Evolutionary conservation across 2,797 vertebrate species (phyloP), one percentile per base, ranked within the genome.

Genomic region (Poecilia gillii): DNA sequence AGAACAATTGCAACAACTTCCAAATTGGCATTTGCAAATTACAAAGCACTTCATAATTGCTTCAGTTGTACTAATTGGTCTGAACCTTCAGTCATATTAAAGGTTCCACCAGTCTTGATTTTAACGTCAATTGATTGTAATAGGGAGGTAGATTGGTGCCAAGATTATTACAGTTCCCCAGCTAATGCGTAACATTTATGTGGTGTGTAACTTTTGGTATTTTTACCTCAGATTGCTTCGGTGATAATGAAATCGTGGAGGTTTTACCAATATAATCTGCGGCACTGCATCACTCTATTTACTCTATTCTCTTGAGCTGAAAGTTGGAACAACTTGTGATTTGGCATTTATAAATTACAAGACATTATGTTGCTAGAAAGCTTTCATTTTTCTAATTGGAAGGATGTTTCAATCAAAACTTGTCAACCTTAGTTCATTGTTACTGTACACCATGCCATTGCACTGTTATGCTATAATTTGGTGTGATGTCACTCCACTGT

Each of bases 21-120:
- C 75, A 82, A 76, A 75, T 84, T 88, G 80, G 82, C 82, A 86
- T 92, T 91, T 92, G 82, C 78, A 81, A 86, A 86, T 87, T 85
- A 85, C 87, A 84, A 85, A 87, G 73, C 73, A 46, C 78, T 81
- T 78, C 88, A 81, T 86, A 87, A 89, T 93, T 82, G 84, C 73
- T 89, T 88, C 89, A 88, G 91, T 93, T 91, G 91, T 82, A 87
- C 81, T 86, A 79, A 92, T 73, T 79, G 83, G 84, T 85, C 87
- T 93, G 81, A 93, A 90, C 90, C 92, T 93, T 93, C 87, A 85
- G 84, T 86, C 76, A 86, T 90, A 92, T 94, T 83, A 90, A 86
- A 85, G 87, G 12, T 91, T 91, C 79, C 83, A 85, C 90, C 88
- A 88, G 81, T 87, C 88, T 88, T 80, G 83, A 88, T 80, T 90